Conservation (phyloP, 2,113 vertebrate species). For the Ageneiosus marmoratus region DNA sequence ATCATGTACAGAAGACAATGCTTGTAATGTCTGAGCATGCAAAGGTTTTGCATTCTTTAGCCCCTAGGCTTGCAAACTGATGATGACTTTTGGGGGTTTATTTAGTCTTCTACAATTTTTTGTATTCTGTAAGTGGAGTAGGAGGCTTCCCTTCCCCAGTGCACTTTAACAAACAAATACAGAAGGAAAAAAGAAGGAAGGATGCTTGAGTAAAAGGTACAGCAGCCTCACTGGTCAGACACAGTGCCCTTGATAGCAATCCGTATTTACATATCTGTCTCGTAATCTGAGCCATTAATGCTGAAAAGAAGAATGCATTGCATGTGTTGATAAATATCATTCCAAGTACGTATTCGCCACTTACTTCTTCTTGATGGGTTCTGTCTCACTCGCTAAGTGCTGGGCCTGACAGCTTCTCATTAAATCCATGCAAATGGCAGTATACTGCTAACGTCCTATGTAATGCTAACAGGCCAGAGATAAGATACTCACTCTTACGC, state of each 20-base stretch:
- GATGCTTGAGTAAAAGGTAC: background rate
- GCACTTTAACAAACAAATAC: slow-evolving; percentile 36
- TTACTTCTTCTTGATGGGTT: background rate
- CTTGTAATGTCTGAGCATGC: background rate
- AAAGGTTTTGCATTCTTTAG: background rate
- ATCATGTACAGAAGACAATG: background rate
- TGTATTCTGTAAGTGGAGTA: slow-evolving; percentile 29
- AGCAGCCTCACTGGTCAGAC: slow-evolving; percentile 43
- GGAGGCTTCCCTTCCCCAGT: slow-evolving; percentile 3
- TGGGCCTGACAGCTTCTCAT: slow-evolving; percentile 25
- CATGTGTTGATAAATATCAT: slow-evolving; percentile 5
- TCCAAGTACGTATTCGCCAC: background rate
- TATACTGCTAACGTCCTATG: slow-evolving; percentile 28
- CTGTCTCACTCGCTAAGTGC: background rate
- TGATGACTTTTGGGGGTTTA: slow-evolving; percentile 27
- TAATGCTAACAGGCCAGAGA: slow-evolving; percentile 34
- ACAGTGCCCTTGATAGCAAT: background rate
- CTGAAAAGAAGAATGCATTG: background rate
- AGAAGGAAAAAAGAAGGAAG: background rate
- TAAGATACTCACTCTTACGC: slow-evolving; percentile 20
- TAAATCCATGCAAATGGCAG: slow-evolving; percentile 27
- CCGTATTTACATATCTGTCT: slow-evolving; percentile 34
- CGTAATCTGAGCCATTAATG: slow-evolving; percentile 34
- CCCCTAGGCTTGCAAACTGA: background rate
- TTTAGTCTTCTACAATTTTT: slow-evolving; percentile 29